Base-by-base conservation (phyloP, 2,797 vertebrate genomes). In the Acomys russatus region DNA sequence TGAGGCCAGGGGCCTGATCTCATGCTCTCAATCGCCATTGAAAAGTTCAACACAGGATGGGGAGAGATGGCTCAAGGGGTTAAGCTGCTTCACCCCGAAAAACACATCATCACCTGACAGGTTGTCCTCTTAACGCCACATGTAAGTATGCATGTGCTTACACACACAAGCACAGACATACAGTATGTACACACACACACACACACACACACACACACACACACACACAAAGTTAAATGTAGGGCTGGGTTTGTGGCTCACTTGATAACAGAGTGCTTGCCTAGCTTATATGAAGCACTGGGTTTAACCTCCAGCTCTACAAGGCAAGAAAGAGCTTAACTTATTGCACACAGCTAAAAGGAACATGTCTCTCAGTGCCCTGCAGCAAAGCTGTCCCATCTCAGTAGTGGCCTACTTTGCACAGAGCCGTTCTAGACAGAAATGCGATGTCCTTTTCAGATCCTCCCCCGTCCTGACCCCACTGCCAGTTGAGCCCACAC, bases 1-100 rank as follows among this genome's bases (percentile, higher is more conserved):
- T 92, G 68, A 94, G 35, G 71, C 70, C 38, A 87, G 68, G 93
- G 35, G 71, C 70, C 38, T 84, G 30, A 90, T 12, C 74, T 61
- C 28, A 49, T 10, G 61, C 59, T 92, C 76, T 90, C 56, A 49
- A 51, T n/a, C 33, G 54, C 20, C 71, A 74, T 20, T 61, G 44
- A 22, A 83, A 79, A 80, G 33, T 1, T 28, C 12, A 71, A 71
- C 17, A 49, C 3, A 56, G 51, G 33, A 25, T 70, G 11, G 30
- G n/a, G 49, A 54, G 49, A 54, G 84, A 35, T 35, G 66, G 66
- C 66, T 70, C 49, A 10, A 49, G 15, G n/a, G 66, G 66, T 70
- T 25, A 54, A n/a, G 66, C 0, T 70, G 66, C 30, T 54, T 44
- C 4, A 44, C 44, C 30, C 38, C 2, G 1, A 15, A 20, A 51